Base-by-base conservation (phyloP, 2,113 vertebrate genomes). In the Leucopternis melanops region DNA sequence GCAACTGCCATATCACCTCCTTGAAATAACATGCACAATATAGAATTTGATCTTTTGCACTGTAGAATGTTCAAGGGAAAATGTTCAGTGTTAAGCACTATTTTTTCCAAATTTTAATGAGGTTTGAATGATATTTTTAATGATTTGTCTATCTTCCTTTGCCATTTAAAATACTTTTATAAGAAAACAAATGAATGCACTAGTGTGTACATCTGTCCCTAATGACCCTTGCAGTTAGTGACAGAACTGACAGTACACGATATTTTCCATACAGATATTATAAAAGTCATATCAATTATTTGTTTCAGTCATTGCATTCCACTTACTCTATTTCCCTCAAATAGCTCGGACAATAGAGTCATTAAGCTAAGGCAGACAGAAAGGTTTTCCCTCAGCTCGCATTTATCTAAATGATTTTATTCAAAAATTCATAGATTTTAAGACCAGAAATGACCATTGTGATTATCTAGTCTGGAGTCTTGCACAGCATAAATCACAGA, bases 31-130 rank as follows among this genome's bases (percentile, higher is more conserved):
- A 69, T 57, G 63, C 67, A 73, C 59, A 73, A 47, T 83, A 84
- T 44, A 59, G 49, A 95, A 79, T 88, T 91, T 80, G 77, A 94
- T 92, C 95, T 94, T 95, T 90, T 94, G 81, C 80, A 82, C 77
- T 83, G 62, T 90, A 55, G 27, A 81, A 78, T 70, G 52, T 75
- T 84, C 65, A 96, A 90, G 21, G 14, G 59, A 95, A 96, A 88
- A 62, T 50, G 17, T 72, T 93, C 52, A 27, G 6, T 75, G 54
- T 66, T 65, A 78, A 88, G 42, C 32, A 36, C 13, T 42, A 49
- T 32, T 22, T 71, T 59, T 55, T 55, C 32, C 22, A 59, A 47
- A 91, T 87, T 95, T 90, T 81, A 95, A 92, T 83, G 80, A 92
- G 25, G 2, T 65, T 73, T 82, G 62, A 82, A 32, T 38, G 6